Percentiles rank a stretch among this genome's conserved stretches.
phyloP scores from a whole-genome alignment of 2,888 invertebrate species.

The Eurois occulta region DNA sequence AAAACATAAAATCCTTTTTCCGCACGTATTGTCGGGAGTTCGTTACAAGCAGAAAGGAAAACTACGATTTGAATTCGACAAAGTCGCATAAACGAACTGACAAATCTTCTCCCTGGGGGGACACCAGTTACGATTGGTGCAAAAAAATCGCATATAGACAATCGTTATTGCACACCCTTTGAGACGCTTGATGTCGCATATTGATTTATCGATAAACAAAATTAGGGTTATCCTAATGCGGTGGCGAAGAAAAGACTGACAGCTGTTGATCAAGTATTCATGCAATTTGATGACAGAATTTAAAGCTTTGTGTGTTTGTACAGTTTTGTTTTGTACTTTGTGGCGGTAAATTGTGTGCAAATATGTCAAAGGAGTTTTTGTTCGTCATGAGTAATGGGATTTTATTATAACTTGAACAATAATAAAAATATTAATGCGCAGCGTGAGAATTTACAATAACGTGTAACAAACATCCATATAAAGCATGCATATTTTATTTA shows the following conservation, averaged over 20 bases:
- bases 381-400: not conserved
- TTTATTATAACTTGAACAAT: not conserved
- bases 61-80: constrained; percentile 87
- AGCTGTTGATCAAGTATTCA: constrained; percentile 18
- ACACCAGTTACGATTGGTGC: constrained; percentile 80
- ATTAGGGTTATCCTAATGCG: constrained; percentile 41
- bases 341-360: not conserved
- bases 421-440: not conserved
- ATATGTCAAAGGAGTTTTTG: not conserved
- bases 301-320: not conserved
- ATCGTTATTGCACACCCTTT: constrained; percentile 69
- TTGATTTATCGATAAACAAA: constrained; percentile 55
- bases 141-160: constrained; percentile 74
- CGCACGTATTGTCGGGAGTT: constrained; percentile 88
- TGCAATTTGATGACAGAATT: not conserved
- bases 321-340: not conserved
- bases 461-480: not conserved
- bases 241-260: not conserved
- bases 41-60: constrained; percentile 85
- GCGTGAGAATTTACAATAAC: not conserved
- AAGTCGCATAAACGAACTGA: constrained; percentile 87
- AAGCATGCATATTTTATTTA: not conserved
- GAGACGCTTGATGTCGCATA: constrained; percentile 53
- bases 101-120: constrained; percentile 82
- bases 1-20: constrained; percentile 79